Percentiles rank a stretch among this genome's conserved stretches.
These are phyloP conservation scores for Dicranocentrus wangi DNA, from an alignment of 2,888 invertebrate species.

Conservation along the genomic window DNA sequence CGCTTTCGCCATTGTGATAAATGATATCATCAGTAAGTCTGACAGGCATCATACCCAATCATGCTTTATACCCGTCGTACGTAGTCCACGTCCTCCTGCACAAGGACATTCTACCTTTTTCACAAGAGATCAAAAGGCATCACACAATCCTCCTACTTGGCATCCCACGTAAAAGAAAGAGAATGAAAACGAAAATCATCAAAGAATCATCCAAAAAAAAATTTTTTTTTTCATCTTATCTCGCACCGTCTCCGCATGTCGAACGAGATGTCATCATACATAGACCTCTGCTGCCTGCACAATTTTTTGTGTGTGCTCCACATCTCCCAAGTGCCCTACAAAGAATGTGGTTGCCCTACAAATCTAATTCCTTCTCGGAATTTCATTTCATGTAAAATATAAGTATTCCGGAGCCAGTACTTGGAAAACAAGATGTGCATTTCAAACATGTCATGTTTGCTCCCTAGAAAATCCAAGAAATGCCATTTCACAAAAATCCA, in stretches of 20 bases:
- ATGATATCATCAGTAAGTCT: slow-evolving; percentile 20
- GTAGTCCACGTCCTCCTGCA: neutral
- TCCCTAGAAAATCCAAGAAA: neutral
- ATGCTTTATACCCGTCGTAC: too few relatives aligned
- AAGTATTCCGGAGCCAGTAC: too few relatives aligned
- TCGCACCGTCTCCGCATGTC: neutral
- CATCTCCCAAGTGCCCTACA: neutral
- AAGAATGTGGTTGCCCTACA: neutral
- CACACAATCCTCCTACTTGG: neutral
- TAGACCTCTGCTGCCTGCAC: neutral
- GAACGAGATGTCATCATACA: neutral
- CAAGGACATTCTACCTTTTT: too few relatives aligned
- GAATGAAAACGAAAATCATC: neutral
- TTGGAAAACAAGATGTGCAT: too few relatives aligned
- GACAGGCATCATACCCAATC: slow-evolving; percentile 1
- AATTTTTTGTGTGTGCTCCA: neutral
- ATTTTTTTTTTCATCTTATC: neutral
- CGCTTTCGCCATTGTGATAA: slow-evolving; percentile 21
- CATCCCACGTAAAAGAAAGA: neutral
- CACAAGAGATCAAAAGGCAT: neutral
- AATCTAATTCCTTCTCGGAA: neutral
- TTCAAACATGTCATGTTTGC: neutral
- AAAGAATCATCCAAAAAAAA: neutral
- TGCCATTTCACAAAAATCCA: neutral
- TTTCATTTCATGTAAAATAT: too few relatives aligned